Evolutionary conservation across 2,797 vertebrate species (phyloP), one percentile per base, ranked within the genome.

Genomic region (Molossus alvarezi): DNA sequence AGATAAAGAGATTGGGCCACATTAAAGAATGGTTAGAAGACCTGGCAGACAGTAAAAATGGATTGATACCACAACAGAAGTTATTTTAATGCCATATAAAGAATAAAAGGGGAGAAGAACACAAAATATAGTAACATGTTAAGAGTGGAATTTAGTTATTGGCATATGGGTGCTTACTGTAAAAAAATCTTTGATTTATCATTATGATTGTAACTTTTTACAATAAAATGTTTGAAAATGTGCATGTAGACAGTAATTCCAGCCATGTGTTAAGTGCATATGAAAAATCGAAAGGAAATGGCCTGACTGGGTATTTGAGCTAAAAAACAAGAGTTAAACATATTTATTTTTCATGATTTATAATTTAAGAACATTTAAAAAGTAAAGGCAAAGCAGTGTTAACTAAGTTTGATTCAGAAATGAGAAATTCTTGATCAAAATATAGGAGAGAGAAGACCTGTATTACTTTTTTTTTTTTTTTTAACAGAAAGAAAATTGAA

Each of bases 271-370:
- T n/a, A 71, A 86, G 11, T 27, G 62, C 7, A 83, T 69, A 27
- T 41, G 18, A 77, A 88, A 88, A 67, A 71, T 6, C 27, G 17
- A 20, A 77, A 85, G 17, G 25, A 75, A 71, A 71, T 81, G 14
- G 9, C 37, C 60, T 51, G 17, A 57, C 6, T 91, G 48, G 5
- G 1, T 79, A 41, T 94, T 90, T 62, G 18, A 51, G 5, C 18
- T 72, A 29, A 76, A 53, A 76, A 67, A 48, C 41, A 72, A 18
- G 51, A 20, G 29, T 58, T 80, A 67, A 27, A 9, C 11, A 9
- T 58, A 75, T 45, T 93, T 69, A 69, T 80, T 85, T 86, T 83
- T 64, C 48, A 76, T 94, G 25, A 1, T n/a, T 94, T 86, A 72
- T 57, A 57, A 37, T 58, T 58, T 51, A 64, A 89, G 53, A 75